A percentile compares a stretch with the other conserved stretches of the same genome.
Conservation (phyloP, 2,888 invertebrate genomes). For the Agonopterix arenella region DNA sequence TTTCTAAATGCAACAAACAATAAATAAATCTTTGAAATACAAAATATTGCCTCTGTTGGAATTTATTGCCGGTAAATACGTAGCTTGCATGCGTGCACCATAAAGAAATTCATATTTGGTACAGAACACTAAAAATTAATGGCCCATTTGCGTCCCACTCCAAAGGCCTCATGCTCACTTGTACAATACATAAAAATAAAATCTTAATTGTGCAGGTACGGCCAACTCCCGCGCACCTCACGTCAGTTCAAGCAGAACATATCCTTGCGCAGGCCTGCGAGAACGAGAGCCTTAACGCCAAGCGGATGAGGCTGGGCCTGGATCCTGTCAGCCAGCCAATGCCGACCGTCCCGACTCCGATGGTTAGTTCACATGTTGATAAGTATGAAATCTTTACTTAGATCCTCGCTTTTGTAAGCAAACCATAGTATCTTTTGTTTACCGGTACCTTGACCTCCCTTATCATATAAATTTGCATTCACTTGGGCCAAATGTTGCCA, state of each 20-base stretch:
- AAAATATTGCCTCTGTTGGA: too few relatives aligned
- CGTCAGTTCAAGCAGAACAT: constrained; percentile 97
- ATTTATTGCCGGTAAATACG: too few relatives aligned
- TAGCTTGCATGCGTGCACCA: too few relatives aligned
- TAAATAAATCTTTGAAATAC: too few relatives aligned
- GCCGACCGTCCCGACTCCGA: constrained; percentile 83
- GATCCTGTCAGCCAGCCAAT: constrained; percentile 96
- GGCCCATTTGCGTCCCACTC: too few relatives aligned
- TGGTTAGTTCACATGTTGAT: constrained; percentile 37
- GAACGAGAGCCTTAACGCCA: constrained; percentile 98
- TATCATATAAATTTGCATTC: background rate
- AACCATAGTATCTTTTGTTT: background rate
- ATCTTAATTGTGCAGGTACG: constrained; percentile 80
- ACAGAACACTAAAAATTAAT: too few relatives aligned
- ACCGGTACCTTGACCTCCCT: background rate
- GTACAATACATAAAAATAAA: too few relatives aligned
- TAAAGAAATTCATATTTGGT: too few relatives aligned
- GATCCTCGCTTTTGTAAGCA: background rate
- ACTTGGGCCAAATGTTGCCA: too few relatives aligned
- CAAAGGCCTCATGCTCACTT: too few relatives aligned
- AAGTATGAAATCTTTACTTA: background rate
- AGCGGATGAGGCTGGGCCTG: constrained; percentile 96
- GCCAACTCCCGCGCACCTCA: constrained; percentile 96
- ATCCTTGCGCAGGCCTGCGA: constrained; percentile 97
- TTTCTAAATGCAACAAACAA: too few relatives aligned